Conservation (phyloP, 2,888 invertebrate species). For the Digitonthophagus gazella region DNA sequence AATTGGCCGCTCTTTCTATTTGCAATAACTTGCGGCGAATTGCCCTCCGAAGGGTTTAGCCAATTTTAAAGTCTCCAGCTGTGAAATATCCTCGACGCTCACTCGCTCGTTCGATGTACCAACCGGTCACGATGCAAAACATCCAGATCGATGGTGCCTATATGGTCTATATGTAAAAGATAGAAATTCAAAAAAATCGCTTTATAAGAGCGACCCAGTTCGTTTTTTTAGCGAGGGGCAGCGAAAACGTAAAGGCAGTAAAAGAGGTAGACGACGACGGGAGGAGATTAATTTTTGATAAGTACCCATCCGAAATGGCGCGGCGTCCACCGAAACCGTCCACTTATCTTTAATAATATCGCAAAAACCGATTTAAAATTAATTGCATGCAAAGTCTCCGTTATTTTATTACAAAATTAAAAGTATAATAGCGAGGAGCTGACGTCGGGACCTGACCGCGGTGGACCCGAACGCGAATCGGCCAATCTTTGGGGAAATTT, state of each 20-base stretch:
- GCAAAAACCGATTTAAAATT: slow-evolving; percentile 51
- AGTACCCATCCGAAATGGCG: background rate
- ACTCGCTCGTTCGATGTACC: too few species aligned
- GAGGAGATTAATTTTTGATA: slow-evolving; percentile 15
- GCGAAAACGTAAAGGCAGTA: background rate
- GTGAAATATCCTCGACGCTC: background rate
- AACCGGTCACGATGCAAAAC: too few species aligned
- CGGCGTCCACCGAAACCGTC: slow-evolving; percentile 26
- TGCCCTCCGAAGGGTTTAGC: background rate
- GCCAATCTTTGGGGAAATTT: slow-evolving; percentile 32
- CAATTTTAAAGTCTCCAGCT: background rate
- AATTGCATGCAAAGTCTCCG: slow-evolving; percentile 47
- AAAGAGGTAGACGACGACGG: background rate
- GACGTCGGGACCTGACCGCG: background rate
- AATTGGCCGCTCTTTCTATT: background rate
- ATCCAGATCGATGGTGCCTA: too few species aligned
- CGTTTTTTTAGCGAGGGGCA: too few species aligned
- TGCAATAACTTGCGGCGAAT: background rate
- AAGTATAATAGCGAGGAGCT: slow-evolving; percentile 24
- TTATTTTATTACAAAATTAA: slow-evolving; percentile 50
- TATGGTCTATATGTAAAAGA: too few species aligned
- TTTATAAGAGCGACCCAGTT: too few species aligned
- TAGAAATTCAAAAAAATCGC: too few species aligned
- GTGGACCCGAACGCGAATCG: slow-evolving; percentile 8
- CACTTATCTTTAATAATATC: slow-evolving; percentile 52